Base-by-base conservation (phyloP, 1,140 invertebrate species). In the Drosophila malerkotliana region DNA sequence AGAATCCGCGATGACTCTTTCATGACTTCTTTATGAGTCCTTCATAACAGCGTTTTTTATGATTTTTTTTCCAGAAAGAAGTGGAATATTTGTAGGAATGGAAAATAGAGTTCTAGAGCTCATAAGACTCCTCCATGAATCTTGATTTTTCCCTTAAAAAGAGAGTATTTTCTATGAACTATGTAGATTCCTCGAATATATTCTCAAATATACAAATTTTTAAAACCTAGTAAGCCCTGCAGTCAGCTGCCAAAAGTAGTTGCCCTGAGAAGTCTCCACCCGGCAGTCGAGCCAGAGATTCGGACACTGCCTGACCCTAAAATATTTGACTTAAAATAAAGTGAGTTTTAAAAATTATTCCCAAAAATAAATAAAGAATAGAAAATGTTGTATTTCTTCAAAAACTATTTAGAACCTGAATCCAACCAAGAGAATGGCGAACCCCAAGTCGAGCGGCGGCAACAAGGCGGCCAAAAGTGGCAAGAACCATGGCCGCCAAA, bases 211-310 rank as follows among this genome's bases (percentile, higher is more conserved):
- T 44, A 7, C 6, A 0, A 18, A 18, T 2, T 14, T 21, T 18
- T 1, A 24, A 14, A 3, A n/a, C n/a, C 18, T 10, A 69, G 66
- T 18, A 6, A 3, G n/a, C 52, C 10, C 39, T n/a, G 4, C 1
- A 0, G 4, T 21, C 1, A 21, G 7, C 9, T 56, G 30, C 44
- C 62, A 48, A 15, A 32, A 7, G n/a, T 34, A 6, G 45, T 37
- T 26, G 24, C 24, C 6, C 8, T 3, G 0, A n/a, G 1, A 12
- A n/a, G 3, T 1, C 5, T 51, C 14, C 14, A 45, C 8, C 9
- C 1, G 39, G 26, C 59, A 62, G 59, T 62, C 26, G 51, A 30
- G 37, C 37, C 59, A 24, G 49, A 54, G 37, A 53, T 53, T 53
- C 14, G 28, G 28, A 44, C 58, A 32, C 26, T 8, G 15, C 9